A percentile compares a stretch with the other conserved stretches of the same genome.
Evolutionary conservation across 2,888 invertebrate species (phyloP).

Genomic region (Aphidius colemani): DNA sequence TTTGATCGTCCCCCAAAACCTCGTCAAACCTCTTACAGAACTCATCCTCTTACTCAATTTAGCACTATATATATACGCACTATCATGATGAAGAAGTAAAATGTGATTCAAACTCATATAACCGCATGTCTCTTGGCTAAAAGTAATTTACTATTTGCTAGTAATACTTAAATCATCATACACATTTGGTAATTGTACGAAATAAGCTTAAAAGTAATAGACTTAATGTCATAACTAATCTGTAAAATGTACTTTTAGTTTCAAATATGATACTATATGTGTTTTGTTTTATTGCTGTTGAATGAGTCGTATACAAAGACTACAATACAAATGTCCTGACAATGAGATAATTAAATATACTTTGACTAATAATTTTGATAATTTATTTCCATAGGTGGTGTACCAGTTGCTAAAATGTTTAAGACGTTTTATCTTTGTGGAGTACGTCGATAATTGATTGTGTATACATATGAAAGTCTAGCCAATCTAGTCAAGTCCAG

Average conservation of each 20-base stretch:
- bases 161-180: slow-evolving; percentile 31
- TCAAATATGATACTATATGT: too few species aligned
- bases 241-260: neutral
- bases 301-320: too few species aligned
- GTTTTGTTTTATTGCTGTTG: neutral
- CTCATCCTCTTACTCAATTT: too few species aligned
- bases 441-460: slow-evolving; percentile 19
- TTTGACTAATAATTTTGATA: too few species aligned
- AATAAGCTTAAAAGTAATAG: neutral
- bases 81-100: neutral
- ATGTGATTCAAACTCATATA: slow-evolving; percentile 47
- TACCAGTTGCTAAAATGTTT: neutral
- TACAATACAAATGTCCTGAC: too few species aligned
- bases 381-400: too few species aligned
- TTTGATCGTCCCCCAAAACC: neutral
- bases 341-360: too few species aligned
- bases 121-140: slow-evolving; percentile 33
- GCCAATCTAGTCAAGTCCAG: slow-evolving; percentile 10
- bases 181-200: neutral
- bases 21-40: too few species aligned
- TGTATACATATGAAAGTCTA: slow-evolving; percentile 19
- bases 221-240: slow-evolving; percentile 5
- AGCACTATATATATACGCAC: too few species aligned
- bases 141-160: slow-evolving; percentile 43
- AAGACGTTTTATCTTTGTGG: neutral